These are phyloP conservation scores for Sebastes flavidus DNA, from an alignment of 2,797 vertebrate genomes.

Conservation along the genomic window DNA sequence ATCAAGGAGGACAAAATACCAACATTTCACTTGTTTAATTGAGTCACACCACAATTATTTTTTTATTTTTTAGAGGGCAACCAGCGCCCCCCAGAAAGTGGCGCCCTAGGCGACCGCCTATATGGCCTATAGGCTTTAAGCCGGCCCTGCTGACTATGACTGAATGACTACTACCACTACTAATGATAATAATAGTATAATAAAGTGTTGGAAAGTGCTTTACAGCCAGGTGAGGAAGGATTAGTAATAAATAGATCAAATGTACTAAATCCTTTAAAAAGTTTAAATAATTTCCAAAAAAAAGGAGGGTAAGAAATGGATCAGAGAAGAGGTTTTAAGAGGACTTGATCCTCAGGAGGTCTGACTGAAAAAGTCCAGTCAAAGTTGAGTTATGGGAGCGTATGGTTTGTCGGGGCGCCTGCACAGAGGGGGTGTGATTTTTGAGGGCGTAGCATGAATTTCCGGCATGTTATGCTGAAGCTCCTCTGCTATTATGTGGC, in stretches of 20 bases:
- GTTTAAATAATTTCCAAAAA: neutral
- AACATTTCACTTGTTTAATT: no score
- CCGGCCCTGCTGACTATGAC: neutral
- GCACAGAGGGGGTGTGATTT: neutral
- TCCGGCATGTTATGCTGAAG: conserved; percentile 26
- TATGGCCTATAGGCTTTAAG: no score
- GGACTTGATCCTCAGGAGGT: neutral
- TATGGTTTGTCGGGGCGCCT: conserved; percentile 17
- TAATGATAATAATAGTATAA: neutral
- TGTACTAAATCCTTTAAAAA: neutral
- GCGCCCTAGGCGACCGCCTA: no score
- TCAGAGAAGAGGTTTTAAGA: neutral
- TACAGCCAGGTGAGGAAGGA: neutral
- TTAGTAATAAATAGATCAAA: no score
- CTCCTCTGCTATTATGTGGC: conserved; percentile 16
- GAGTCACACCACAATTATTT: no score
- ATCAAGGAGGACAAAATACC: no score
- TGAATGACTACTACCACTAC: neutral
- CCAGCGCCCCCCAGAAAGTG: no score
- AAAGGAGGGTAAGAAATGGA: neutral
- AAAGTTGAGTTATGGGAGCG: conserved; percentile 39
- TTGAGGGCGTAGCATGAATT: neutral
- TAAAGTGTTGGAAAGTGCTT: neutral
- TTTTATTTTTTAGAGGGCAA: no score
- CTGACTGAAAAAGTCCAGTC: neutral